Evolutionary conservation across 37 sponge, comb jelly and placozoan genomes (phyloP), one percentile per base, ranked within the genome.

Genomic region (Haliclona indistincta): DNA sequence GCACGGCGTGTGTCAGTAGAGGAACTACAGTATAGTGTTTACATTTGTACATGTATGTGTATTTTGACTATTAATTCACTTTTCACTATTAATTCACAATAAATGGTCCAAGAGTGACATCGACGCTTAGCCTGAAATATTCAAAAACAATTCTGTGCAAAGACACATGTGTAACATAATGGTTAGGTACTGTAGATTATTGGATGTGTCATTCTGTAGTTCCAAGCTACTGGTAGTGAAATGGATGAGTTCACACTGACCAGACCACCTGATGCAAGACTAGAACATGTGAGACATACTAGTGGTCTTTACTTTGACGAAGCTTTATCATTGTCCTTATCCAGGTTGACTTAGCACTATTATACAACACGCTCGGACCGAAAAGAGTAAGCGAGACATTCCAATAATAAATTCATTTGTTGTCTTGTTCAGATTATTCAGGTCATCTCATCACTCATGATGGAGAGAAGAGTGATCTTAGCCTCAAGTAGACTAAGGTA

Each of bases 211-310:
- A 15, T 58, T 20, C n/a, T 56, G 0, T 77, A 6, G 45, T 35
- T 54, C 0, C 44, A 86, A 81, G 81, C 70, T 1, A 58, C 29
- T 17, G 79, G 64, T 20, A 64, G 52, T 33, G 93, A 67, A 2
- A 52, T 86, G 83, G 90, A 89, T 52, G 68, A 44, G 10, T 15
- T 89, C 25, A 35, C n/a, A 10, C 74, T 95, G 34, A 77, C 54
- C 4, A 54, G 92, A 43, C 92, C 96, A 11, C 43, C 78, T 45
- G 91, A 88, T 63, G 85, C 92, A n/a, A 49, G 92, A 60, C 64
- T 95, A 34, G 96, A 91, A 28, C 96, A 95, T 68, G 92, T 89
- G 40, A 84, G n/a, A n/a, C n/a, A n/a, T n/a, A n/a, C n/a, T n/a
- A n/a, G n/a, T n/a, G n/a, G n/a, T n/a, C n/a, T n/a, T n/a, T n/a